phyloP scores from a whole-genome alignment of 2,113 vertebrate genomes.

The Callocephalon fimbriatum region DNA sequence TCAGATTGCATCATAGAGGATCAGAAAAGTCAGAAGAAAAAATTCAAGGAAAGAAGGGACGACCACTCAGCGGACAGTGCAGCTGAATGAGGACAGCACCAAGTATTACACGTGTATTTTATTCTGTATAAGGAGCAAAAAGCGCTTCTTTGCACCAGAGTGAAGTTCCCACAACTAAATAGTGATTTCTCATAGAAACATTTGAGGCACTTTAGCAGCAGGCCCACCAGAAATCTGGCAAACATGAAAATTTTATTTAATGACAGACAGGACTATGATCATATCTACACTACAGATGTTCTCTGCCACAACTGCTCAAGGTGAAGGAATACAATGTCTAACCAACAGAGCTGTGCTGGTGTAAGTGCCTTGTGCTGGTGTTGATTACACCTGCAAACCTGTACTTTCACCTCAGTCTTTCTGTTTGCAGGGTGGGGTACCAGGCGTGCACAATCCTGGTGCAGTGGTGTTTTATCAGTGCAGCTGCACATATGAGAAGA shows the following conservation, averaged over 20 bases:
- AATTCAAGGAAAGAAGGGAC: not conserved
- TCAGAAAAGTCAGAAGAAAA: not conserved
- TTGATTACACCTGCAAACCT: not conserved
- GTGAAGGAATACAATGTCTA: fast-evolving
- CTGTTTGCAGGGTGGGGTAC: not conserved
- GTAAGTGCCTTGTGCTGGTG: fast-evolving
- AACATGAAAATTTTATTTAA: not conserved
- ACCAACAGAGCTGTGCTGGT: not conserved
- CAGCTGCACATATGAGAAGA: fast-evolving
- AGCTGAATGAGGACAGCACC: not conserved
- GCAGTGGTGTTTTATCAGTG: not conserved
- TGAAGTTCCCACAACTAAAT: not conserved
- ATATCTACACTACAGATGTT: not conserved
- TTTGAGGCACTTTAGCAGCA: not conserved
- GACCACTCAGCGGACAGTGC: not conserved
- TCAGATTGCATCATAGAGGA: not conserved
- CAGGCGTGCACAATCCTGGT: not conserved
- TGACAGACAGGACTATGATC: not conserved
- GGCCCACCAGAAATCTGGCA: not conserved
- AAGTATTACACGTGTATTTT: not conserved
- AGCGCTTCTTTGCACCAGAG: not conserved
- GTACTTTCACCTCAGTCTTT: not conserved
- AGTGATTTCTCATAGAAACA: not conserved
- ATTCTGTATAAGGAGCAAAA: not conserved
- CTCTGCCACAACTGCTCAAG: not conserved